These are phyloP conservation scores for Cairina moschata DNA, from an alignment of 2,113 vertebrate species.

Conservation along the genomic window DNA sequence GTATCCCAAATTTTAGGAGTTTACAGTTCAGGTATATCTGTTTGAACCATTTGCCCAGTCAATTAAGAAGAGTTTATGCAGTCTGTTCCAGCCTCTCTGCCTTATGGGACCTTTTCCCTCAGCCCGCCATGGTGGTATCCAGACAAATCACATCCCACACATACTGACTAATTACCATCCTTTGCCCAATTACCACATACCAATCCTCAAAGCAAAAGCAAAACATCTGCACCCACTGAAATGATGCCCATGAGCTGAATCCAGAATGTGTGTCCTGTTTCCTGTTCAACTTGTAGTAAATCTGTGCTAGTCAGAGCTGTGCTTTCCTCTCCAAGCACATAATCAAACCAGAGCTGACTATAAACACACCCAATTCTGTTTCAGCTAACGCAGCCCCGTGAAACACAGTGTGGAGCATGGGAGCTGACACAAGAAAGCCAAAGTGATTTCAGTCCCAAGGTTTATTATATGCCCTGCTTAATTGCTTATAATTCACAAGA, in stretches of 20 bases:
- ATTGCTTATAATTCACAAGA: conserved; percentile 7
- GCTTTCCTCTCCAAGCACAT: not conserved
- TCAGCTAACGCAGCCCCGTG: not conserved
- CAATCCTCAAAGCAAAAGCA: not conserved
- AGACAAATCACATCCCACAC: conserved; percentile 21
- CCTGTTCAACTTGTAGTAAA: not conserved
- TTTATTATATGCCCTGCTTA: not conserved
- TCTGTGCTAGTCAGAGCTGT: not conserved
- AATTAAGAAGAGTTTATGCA: not conserved
- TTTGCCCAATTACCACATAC: not conserved
- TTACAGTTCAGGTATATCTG: not conserved
- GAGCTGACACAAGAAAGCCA: not conserved
- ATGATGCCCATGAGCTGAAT: not conserved
- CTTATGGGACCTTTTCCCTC: not conserved
- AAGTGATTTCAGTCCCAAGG: not conserved
- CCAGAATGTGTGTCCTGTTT: not conserved
- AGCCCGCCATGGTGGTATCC: not conserved
- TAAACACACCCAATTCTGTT: not conserved
- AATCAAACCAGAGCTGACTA: not conserved
- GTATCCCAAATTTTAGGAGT: not conserved
- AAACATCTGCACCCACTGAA: conserved; percentile 40
- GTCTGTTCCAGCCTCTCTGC: not conserved
- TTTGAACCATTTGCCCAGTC: not conserved
- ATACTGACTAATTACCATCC: not conserved
- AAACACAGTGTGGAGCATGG: not conserved